Percentiles rank a stretch among this genome's conserved stretches.
phyloP scores from a whole-genome alignment of 1,140 invertebrate genomes.

The Hestina assimilis region DNA sequence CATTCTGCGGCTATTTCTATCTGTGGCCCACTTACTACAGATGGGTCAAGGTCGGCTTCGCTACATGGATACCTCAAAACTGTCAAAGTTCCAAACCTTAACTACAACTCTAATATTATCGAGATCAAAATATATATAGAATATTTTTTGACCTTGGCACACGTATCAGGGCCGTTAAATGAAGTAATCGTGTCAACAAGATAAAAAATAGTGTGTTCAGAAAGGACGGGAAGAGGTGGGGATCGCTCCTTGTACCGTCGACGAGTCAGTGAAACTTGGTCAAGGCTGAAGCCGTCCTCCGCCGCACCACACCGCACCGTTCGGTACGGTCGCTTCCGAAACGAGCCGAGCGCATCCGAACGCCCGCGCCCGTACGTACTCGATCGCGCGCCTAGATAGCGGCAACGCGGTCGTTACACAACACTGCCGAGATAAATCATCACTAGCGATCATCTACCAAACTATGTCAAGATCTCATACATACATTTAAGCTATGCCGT shows the following conservation, averaged over 20 bases:
- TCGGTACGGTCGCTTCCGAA: conserved; percentile 37
- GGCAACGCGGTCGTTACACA: conserved; percentile 62
- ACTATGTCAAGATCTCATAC: conserved; percentile 72
- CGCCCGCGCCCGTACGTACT: conserved; percentile 50
- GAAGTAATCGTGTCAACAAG: conserved; percentile 69
- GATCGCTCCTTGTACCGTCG: conserved; percentile 72
- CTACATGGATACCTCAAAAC: too few relatives aligned
- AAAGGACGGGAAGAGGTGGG: conserved; percentile 76
- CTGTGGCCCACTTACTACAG: conserved; percentile 55
- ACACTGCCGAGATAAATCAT: conserved; percentile 63
- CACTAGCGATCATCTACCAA: conserved; percentile 61
- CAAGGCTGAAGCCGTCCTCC: conserved; percentile 61
- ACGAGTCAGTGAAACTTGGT: conserved; percentile 75
- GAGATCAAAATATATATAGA: conserved; percentile 25
- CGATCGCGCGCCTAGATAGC: conserved; percentile 57
- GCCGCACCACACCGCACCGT: conserved; percentile 35
- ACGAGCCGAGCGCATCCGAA: conserved; percentile 52
- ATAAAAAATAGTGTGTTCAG: conserved; percentile 70
- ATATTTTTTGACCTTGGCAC: conserved; percentile 48
- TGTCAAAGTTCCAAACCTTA: too few relatives aligned
- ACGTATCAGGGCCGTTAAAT: conserved; percentile 51
- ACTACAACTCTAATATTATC: too few relatives aligned
- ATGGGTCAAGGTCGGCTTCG: conserved; percentile 70
- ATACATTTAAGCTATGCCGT: conserved; percentile 31
- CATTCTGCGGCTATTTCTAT: conserved; percentile 62